Evolutionary conservation across 2,888 invertebrate species (phyloP).

Genomic region (Leptinotarsa peninsularis): DNA sequence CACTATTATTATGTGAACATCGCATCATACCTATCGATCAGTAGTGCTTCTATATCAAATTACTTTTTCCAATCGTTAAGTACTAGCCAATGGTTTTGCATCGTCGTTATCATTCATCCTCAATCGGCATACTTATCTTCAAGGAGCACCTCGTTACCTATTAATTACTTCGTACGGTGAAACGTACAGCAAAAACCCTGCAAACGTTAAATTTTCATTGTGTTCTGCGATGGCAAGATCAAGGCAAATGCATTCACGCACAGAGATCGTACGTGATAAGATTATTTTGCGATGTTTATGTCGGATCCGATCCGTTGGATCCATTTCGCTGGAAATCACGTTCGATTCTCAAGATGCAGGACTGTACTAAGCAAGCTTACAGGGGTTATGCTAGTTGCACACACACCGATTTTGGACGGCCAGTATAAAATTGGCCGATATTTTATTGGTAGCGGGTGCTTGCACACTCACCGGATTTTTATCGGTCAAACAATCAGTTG

Average conservation of each 20-base stretch:
- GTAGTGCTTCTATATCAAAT: neutral
- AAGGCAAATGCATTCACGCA: slow-evolving; percentile 17
- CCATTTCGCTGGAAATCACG: slow-evolving; percentile 14
- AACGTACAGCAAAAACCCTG: neutral
- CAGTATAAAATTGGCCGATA: too few relatives aligned
- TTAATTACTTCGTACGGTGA: neutral
- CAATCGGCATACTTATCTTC: neutral
- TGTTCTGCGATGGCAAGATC: neutral
- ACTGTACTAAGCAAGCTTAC: neutral
- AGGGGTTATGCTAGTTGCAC: neutral
- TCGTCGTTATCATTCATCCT: neutral
- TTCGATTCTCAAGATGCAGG: slow-evolving; percentile 4
- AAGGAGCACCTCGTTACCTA: slow-evolving; percentile 5
- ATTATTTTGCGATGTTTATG: slow-evolving; percentile 11
- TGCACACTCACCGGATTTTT: too few relatives aligned
- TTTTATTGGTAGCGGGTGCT: too few relatives aligned
- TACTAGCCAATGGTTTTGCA: neutral
- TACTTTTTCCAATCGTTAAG: neutral
- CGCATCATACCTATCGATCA: neutral
- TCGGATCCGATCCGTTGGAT: slow-evolving; percentile 6
- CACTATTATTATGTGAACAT: neutral
- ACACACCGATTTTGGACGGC: too few relatives aligned
- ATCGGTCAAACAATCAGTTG: too few relatives aligned
- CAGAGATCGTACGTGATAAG: slow-evolving; percentile 9
- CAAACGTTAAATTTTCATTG: slow-evolving; percentile 17